These are phyloP conservation scores for Nasonia oneida DNA, from an alignment of 2,888 invertebrate species.

Conservation along the genomic window DNA sequence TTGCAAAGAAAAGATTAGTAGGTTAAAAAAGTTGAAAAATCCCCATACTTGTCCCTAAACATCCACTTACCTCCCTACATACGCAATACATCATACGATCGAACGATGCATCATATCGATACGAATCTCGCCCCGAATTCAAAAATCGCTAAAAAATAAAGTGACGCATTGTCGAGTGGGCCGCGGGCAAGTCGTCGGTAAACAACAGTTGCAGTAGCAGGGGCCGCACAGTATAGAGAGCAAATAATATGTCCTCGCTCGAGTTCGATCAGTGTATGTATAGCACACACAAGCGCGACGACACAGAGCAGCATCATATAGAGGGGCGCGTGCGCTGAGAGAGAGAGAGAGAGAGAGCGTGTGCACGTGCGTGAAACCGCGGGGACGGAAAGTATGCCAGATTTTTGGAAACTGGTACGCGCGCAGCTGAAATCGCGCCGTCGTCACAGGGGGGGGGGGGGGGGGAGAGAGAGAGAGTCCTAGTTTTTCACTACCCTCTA, in stretches of 20 bases:
- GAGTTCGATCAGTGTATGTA: constrained; percentile 4
- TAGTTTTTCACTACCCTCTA: not conserved
- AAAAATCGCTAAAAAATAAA: constrained; percentile 11
- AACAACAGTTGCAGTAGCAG: not conserved
- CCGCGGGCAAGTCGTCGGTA: not conserved
- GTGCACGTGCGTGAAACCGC: constrained; percentile 23
- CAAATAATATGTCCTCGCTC: constrained; percentile 9
- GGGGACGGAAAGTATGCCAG: constrained; percentile 35
- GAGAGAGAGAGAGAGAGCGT: not conserved
- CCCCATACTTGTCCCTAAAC: not conserved
- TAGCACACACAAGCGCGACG: not conserved
- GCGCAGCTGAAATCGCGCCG: constrained; percentile 46
- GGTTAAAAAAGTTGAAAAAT: not conserved
- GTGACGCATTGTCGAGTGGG: constrained; percentile 5
- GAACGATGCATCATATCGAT: not conserved
- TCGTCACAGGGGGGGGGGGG: not conserved
- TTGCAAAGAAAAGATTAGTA: no score
- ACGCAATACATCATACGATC: not conserved
- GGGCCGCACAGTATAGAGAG: not conserved
- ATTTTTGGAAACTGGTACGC: constrained; percentile 60
- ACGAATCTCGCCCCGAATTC: not conserved
- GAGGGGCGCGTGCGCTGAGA: constrained; percentile 27
- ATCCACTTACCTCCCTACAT: not conserved
- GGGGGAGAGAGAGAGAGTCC: not conserved
- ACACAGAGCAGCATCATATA: not conserved